A percentile compares a stretch with the other conserved stretches of the same genome.
Conservation (phyloP, 1,140 invertebrate species). For the Gyrodactylus salaris region DNA sequence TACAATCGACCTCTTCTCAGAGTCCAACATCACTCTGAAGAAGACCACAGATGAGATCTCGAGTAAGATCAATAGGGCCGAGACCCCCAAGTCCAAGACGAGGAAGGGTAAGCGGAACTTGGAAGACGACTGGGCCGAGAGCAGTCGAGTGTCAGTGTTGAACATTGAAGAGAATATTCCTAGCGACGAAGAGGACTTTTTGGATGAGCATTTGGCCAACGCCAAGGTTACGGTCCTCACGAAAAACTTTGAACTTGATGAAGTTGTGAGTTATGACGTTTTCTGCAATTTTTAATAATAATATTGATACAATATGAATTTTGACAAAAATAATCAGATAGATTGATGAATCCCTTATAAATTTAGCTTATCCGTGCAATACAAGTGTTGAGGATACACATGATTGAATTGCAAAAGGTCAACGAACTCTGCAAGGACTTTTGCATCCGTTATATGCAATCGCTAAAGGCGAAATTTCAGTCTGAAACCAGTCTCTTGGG, state of each 20-base stretch:
- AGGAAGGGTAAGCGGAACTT: too few species aligned
- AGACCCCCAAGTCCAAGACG: too few species aligned
- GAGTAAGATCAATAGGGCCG: too few species aligned
- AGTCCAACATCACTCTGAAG: too few species aligned
- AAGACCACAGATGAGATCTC: too few species aligned
- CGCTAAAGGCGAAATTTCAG: slow-evolving; percentile 2
- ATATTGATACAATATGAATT: not conserved
- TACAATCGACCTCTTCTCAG: slow-evolving; percentile 41
- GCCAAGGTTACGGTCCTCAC: slow-evolving; percentile 26
- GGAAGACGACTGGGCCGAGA: not conserved
- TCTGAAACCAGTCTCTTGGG: not conserved
- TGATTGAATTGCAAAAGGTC: slow-evolving; percentile 21
- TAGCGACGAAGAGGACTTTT: not conserved
- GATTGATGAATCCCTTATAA: slow-evolving; percentile 1
- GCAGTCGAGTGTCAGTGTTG: slow-evolving; percentile 2
- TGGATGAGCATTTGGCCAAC: not conserved
- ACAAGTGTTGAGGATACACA: slow-evolving; percentile 20
- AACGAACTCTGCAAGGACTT: slow-evolving; percentile 21
- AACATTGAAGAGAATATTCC: slow-evolving; percentile 2
- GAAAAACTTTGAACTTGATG: slow-evolving; percentile 61
- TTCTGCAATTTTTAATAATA: slow-evolving; percentile 5
- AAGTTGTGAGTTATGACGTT: slow-evolving; percentile 32
- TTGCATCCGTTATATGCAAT: slow-evolving; percentile 17
- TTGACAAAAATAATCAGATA: not conserved
- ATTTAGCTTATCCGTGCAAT: slow-evolving; percentile 20